Evolutionary conservation across 2,113 vertebrate species (phyloP), one percentile per base, ranked within the genome.

Genomic region (Clarias macrocephalus): DNA sequence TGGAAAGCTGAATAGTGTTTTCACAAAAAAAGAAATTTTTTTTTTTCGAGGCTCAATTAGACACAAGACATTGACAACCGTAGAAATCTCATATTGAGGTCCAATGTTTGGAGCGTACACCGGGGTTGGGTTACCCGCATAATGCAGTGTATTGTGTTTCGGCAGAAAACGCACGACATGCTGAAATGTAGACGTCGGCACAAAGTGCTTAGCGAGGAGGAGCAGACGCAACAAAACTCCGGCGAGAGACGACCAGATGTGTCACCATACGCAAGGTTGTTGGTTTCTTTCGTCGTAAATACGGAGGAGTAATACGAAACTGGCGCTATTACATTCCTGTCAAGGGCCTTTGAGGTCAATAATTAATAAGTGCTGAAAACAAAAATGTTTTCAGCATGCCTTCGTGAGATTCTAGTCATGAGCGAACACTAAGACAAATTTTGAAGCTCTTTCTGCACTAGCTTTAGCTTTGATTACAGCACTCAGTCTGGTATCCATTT

Each of bases 121-220:
- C 56, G 93, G 92, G 92, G 1, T 95, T 89, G 89, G 89, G 92
- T 94, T 95, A 93, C 94, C 73, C 0, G 82, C 85, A 90, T 91
- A 93, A 91, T 89, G 85, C 91, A 89, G 88, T 86, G 86, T 70
- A 88, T 84, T 92, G 89, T 52, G 89, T 91, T 93, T 94, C 92
- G 92, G 93, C 91, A 92, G 88, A 91, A 93, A 92, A 84, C 72
- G 63, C 57, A 68, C 82, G n/a, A 86, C 83, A 89, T 37, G 23
- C 57, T 91, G 92, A 93, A 94, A 93, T 92, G 91, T 88, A 91
- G 92, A 91, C 85, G 23, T 87, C 85, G 86, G 70, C 84, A 90
- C 90, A 33, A 62, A 42, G 86, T 89, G 92, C 92, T 92, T 89
- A 91, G 84, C 90, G 90, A 94, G 92, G 90, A 94, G 92, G 89